Evolutionary conservation across 2,113 vertebrate species (phyloP), one percentile per base, ranked within the genome.

Genomic region (Hemiprocne comata): DNA sequence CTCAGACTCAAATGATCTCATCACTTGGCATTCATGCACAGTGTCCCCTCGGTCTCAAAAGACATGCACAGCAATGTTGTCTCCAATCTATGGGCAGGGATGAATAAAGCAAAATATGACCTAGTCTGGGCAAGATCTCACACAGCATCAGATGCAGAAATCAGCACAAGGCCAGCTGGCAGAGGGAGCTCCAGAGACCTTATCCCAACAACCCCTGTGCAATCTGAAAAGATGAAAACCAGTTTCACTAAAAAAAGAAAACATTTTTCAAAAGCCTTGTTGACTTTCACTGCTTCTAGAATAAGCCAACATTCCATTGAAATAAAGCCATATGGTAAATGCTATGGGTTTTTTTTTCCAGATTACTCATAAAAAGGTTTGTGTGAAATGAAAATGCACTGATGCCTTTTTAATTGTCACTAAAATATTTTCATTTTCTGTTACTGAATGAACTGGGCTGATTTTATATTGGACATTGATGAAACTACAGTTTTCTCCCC

Each of bases 271-370:
- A 90, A 92, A 81, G 82, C 64, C 67, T 84, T 78, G 75, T 90
- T 91, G 79, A 78, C 86, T 94, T 75, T 13, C 14, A 38, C 34
- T 36, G 31, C 79, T 89, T 88, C 82, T 53, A 61, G 85, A 95
- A 92, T 17, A 83, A 90, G 51, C 40, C 31, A 79, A 74, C 34
- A 40, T 77, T 69, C 85, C 66, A 76, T 0, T 53, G 81, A 85
- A 90, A 85, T 73, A 74, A 79, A 95, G 71, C 44, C 83, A 65
- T 85, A 81, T 46, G 85, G 79, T 33, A 88, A 91, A 74, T 71
- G 67, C 38, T 71, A 17, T 4, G 7, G 4, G 6, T 40, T 40
- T 40, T 10, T 28, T 90, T 58, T 65, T 72, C 19, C 72, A 74
- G 33, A 74, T 89, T 66, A 60, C 24, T 77, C 67, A 82, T 33